phyloP scores from a whole-genome alignment of 2,113 vertebrate species.

The Pelvicachromis taeniatus region DNA sequence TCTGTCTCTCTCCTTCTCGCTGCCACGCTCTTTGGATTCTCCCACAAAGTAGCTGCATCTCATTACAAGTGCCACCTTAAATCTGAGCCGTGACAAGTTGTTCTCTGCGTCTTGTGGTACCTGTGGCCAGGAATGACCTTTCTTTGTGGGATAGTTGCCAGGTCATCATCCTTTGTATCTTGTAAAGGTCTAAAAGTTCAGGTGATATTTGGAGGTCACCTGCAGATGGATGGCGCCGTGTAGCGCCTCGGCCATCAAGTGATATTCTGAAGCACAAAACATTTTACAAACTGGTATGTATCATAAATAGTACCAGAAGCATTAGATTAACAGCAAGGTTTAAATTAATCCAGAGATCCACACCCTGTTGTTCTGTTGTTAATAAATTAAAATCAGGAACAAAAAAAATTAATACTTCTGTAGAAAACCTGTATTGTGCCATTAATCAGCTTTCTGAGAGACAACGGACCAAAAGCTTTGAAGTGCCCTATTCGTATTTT shows the following conservation, averaged over 20 bases:
- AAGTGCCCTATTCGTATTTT: conserved; percentile 51
- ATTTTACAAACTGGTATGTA: conserved; percentile 35
- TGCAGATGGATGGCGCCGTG: neutral
- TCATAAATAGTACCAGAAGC: conserved; percentile 48
- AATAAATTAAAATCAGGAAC: conserved; percentile 8
- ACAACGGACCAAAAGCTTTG: conserved; percentile 44
- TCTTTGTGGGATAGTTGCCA: neutral
- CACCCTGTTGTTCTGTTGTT: conserved; percentile 32
- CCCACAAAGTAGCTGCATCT: conserved; percentile 1
- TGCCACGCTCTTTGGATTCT: neutral
- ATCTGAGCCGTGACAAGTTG: neutral
- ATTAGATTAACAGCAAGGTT: conserved; percentile 31
- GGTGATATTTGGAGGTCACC: neutral
- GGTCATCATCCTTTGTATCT: neutral
- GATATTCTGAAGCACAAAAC: conserved; percentile 18
- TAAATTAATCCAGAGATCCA: conserved; percentile 14
- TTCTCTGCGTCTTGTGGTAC: neutral
- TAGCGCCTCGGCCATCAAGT: neutral
- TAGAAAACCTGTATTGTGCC: conserved; percentile 69
- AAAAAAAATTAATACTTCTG: neutral
- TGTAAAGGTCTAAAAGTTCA: neutral
- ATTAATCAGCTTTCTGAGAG: conserved; percentile 56
- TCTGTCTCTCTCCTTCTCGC: neutral
- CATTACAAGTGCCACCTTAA: neutral
- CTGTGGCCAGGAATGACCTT: neutral